Evolutionary conservation across 2,888 invertebrate species (phyloP), one percentile per base, ranked within the genome.

Genomic region (Noctua fimbriata): DNA sequence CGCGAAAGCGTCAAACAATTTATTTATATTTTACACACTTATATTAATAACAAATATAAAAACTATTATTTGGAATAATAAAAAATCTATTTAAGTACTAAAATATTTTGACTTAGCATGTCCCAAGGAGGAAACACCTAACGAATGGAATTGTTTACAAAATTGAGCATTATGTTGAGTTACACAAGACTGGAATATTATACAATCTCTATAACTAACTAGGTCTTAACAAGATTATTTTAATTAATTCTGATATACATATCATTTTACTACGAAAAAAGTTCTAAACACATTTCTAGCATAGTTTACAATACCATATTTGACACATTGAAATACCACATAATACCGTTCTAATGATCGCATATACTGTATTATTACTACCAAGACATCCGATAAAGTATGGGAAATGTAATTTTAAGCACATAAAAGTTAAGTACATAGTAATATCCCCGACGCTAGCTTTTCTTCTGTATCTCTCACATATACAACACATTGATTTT

Each of bases 1-100:
- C 93, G 94, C 94, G 94, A 94, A 93, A 94, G 93, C 93, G 91
- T 93, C 89, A 88, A 82, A 81, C 83, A 88, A 87, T 89, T 89
- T 91, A 91, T 90, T 90, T 89, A 89, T 84, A 87, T 93, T 85
- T 82, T 69, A 88, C 88, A 87, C 80, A 89, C 82, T 84, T 84
- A 87, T 81, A 86, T 67, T 67, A 28, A 44, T 83, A 84, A 82
- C 73, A 79, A 72, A 82, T 85, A 89, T 78, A 87, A 81, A 65
- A 85, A 88, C 82, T 89, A 85, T 89, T 85, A 88, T 83, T 88
- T 89, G 88, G 88, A 87, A 89, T 88, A 88, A 88, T 89, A 89
- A 89, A 36, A 76, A 89, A 89, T 85, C 76, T 89, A 88, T 86
- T 89, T 88, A 88, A 88, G 86, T 87, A 87, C 83, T 86, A 82